These are phyloP conservation scores for Elymnias hypermnestra DNA, from an alignment of 1,140 invertebrate genomes.

Conservation along the genomic window DNA sequence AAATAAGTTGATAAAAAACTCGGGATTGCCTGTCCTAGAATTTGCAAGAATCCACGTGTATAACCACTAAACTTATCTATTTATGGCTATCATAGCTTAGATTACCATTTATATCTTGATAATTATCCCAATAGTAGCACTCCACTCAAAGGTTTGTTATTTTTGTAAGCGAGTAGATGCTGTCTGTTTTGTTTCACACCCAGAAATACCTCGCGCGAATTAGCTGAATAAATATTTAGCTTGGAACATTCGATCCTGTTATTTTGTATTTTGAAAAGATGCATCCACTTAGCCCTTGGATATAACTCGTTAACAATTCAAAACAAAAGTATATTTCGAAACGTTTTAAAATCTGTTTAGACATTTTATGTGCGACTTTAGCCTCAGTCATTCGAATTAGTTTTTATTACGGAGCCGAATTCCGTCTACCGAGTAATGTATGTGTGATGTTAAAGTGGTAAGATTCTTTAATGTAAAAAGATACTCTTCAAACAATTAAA, in stretches of 20 bases:
- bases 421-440: slow-evolving; percentile 5
- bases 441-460: slow-evolving; percentile 24
- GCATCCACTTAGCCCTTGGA: slow-evolving; percentile 3
- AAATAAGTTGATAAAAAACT: too few relatives aligned
- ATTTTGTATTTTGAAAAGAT: slow-evolving; percentile 43
- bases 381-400: background rate
- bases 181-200: slow-evolving; percentile 55
- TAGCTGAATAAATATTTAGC: slow-evolving; percentile 68
- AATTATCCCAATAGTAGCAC: slow-evolving; percentile 11
- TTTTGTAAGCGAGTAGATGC: slow-evolving; percentile 59
- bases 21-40: too few relatives aligned
- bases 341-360: background rate
- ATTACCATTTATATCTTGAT: too few relatives aligned
- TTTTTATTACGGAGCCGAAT: slow-evolving; percentile 7
- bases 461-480: slow-evolving; percentile 36
- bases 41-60: too few relatives aligned
- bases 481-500: slow-evolving; percentile 46
- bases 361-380: too few relatives aligned
- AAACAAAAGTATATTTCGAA: slow-evolving; percentile 1
- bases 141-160: slow-evolving; percentile 41
- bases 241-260: slow-evolving; percentile 49
- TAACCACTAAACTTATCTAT: too few relatives aligned
- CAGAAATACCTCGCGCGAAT: slow-evolving; percentile 59
- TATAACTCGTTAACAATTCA: slow-evolving; percentile 22
- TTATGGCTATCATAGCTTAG: background rate